Conservation (phyloP, 2,888 invertebrate genomes). For the Mongoloraphidia duomilia region DNA sequence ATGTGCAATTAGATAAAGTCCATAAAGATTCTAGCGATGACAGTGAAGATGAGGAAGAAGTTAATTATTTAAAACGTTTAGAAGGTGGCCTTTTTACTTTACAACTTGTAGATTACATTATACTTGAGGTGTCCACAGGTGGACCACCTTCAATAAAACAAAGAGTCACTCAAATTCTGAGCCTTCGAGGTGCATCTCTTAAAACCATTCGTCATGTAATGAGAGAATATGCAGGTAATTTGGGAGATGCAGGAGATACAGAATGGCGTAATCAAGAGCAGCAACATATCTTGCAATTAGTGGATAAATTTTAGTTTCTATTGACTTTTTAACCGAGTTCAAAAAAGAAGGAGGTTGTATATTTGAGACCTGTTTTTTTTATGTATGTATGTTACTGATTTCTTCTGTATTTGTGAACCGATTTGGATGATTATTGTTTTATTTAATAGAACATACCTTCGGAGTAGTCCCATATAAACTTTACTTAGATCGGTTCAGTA, state of each 20-base stretch:
- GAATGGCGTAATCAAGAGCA: slow-evolving; percentile 82
- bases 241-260: slow-evolving; percentile 77
- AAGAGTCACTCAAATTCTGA: slow-evolving; percentile 75
- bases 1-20: slow-evolving; percentile 54
- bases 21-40: slow-evolving; percentile 19
- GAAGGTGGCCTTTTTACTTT: slow-evolving; percentile 93
- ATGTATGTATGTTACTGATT: no score
- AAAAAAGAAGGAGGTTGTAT: no score
- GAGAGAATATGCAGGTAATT: slow-evolving; percentile 92
- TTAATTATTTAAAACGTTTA: slow-evolving; percentile 73
- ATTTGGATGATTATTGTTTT: no score
- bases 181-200: slow-evolving; percentile 77
- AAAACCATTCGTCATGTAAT: slow-evolving; percentile 88
- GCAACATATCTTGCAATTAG: slow-evolving; percentile 78
- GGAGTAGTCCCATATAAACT: no score
- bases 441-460: no score
- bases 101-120: slow-evolving; percentile 84
- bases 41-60: slow-evolving; percentile 60
- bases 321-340: no score
- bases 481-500: no score
- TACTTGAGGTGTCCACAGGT: slow-evolving; percentile 63
- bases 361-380: no score
- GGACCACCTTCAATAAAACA: slow-evolving; percentile 63
- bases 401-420: no score
- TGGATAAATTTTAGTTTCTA: slow-evolving; percentile 71